Evolutionary conservation across 2,888 invertebrate species (phyloP).

Genomic region (Plutella xylostella): DNA sequence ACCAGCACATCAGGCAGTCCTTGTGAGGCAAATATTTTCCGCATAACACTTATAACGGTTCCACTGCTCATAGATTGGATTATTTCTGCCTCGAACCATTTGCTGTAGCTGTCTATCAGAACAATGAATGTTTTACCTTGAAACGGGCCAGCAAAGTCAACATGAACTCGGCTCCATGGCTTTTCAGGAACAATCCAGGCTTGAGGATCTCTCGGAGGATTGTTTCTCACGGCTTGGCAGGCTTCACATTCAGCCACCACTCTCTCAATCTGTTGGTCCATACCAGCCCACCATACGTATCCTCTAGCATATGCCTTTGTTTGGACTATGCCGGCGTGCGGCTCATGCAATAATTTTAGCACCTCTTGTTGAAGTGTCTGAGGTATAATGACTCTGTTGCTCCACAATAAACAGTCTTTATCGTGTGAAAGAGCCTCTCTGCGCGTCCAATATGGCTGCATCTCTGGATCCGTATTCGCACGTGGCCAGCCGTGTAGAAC

Average conservation of each 20-base stretch:
- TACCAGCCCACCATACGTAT: conserved; percentile 11
- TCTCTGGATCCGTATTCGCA: too few species aligned
- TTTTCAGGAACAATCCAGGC: conserved; percentile 1
- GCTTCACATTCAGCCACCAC: neutral
- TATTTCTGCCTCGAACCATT: conserved; percentile 1
- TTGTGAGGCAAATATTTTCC: conserved; percentile 11
- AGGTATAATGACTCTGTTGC: conserved; percentile 9
- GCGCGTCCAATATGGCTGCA: too few species aligned
- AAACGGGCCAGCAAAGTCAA: conserved; percentile 3
- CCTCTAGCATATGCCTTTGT: conserved; percentile 11
- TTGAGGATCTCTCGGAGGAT: neutral
- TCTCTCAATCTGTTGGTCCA: conserved; percentile 11
- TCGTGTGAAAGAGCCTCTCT: conserved; percentile 1
- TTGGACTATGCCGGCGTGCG: conserved; percentile 12
- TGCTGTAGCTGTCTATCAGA: neutral
- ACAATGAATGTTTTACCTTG: neutral
- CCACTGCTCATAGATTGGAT: neutral
- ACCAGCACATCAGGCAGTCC: conserved; percentile 11
- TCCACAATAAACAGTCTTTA: conserved; percentile 12
- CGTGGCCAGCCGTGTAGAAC: too few species aligned
- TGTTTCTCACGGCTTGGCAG: neutral
- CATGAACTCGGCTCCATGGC: neutral
- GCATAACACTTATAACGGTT: conserved; percentile 5
- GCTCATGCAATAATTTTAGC: conserved; percentile 6
- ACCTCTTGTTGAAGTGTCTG: conserved; percentile 1